A percentile compares a stretch with the other conserved stretches of the same genome.
Conservation (phyloP, 2,113 vertebrate species). For the Coptodon bakossiorum region DNA sequence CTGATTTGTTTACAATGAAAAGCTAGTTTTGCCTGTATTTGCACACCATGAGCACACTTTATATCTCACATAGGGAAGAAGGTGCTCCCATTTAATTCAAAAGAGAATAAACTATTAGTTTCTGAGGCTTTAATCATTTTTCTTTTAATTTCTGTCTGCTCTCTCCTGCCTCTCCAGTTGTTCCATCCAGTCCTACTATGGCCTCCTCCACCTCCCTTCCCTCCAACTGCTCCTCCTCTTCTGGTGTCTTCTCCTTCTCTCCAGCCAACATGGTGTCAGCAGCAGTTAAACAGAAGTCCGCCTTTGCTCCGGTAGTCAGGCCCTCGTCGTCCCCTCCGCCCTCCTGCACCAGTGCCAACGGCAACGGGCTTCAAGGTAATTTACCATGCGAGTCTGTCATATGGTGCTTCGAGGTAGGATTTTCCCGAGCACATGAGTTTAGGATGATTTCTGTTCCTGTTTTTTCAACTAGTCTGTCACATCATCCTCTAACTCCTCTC, state of each 20-base stretch:
- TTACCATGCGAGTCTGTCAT: background rate
- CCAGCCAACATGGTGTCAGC: slow-evolving; percentile 99
- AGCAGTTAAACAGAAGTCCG: slow-evolving; percentile 98
- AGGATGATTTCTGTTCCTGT: background rate
- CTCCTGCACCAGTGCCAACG: slow-evolving; percentile 95
- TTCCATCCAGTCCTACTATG: slow-evolving; percentile 98
- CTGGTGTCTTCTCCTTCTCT: slow-evolving; percentile 98
- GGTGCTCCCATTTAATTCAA: background rate
- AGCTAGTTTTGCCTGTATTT: background rate
- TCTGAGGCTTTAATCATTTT: background rate
- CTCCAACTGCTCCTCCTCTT: slow-evolving; percentile 96
- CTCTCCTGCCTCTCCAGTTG: slow-evolving; percentile 68
- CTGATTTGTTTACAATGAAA: background rate
- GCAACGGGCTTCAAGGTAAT: slow-evolving; percentile 96
- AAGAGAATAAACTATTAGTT: background rate
- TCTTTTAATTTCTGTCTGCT: background rate
- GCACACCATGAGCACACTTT: background rate
- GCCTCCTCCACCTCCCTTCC: slow-evolving; percentile 95
- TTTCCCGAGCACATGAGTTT: background rate
- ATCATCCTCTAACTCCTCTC: background rate
- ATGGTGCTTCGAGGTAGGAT: background rate
- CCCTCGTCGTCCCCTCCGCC: slow-evolving; percentile 94
- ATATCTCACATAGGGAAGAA: background rate
- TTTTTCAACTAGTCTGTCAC: background rate
- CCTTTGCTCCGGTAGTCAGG: slow-evolving; percentile 94